Conservation (phyloP, 1,140 invertebrate genomes). For the Paracyclopina nana region DNA sequence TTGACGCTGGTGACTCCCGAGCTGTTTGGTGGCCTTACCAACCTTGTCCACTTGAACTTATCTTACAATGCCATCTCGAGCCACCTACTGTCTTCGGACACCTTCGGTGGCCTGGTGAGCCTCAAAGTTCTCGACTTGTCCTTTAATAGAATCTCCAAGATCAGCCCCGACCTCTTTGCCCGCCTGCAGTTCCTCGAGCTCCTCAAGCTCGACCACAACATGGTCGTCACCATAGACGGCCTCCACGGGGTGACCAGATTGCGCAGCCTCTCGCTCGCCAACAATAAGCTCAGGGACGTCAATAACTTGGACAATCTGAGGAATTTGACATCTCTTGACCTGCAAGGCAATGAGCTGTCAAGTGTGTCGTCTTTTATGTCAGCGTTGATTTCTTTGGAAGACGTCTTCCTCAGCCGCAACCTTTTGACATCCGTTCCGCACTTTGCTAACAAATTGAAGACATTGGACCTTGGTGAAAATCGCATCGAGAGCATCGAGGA, state of each 20-base stretch:
- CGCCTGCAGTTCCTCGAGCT: background rate
- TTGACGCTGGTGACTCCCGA: constrained; percentile 63
- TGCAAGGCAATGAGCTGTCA: background rate
- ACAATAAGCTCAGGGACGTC: background rate
- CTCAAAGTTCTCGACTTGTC: constrained; percentile 64
- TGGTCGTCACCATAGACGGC: background rate
- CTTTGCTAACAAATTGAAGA: constrained; percentile 32
- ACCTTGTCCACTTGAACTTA: constrained; percentile 46
- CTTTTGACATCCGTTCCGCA: constrained; percentile 1
- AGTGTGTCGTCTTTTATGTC: background rate
- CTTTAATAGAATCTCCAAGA: constrained; percentile 53
- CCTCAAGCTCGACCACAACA: background rate
- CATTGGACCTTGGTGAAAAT: constrained; percentile 60
- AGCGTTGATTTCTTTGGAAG: background rate
- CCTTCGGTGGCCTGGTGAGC: constrained; percentile 63
- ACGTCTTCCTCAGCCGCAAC: background rate
- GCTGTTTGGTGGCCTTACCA: constrained; percentile 51
- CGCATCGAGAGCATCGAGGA: constrained; percentile 53
- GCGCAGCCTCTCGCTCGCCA: background rate
- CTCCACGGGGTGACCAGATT: background rate
- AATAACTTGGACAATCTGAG: background rate
- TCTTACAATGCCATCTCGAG: constrained; percentile 7
- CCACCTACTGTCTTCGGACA: constrained; percentile 23
- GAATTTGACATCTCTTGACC: background rate
- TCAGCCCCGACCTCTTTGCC: constrained; percentile 33